A percentile compares a stretch with the other conserved stretches of the same genome.
These are phyloP conservation scores for Pseudorhiza aurosa DNA, from an alignment of 30 jellyfish, hydroid and myxozoan genomes.

Conservation along the genomic window DNA sequence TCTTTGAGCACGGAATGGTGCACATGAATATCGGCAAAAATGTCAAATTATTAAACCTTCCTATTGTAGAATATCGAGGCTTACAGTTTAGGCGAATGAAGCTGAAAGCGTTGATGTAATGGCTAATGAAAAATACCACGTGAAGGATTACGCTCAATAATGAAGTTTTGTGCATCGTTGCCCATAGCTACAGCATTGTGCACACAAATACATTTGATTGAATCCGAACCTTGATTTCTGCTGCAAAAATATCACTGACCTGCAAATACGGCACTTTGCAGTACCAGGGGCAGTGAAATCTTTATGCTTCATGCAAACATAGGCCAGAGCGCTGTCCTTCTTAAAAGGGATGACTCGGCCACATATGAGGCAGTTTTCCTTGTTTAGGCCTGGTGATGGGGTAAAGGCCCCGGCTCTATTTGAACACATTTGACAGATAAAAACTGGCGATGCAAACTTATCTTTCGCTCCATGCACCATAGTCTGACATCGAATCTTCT, in stretches of 20 bases:
- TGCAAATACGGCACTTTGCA: slow-evolving; percentile 71
- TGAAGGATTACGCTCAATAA: background rate
- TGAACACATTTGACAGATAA: slow-evolving; percentile 64
- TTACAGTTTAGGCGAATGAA: too few species aligned
- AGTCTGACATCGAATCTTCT: slow-evolving; percentile 53
- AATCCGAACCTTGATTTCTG: slow-evolving; percentile 20
- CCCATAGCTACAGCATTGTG: slow-evolving; percentile 14
- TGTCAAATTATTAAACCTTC: too few species aligned
- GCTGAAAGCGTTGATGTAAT: too few species aligned
- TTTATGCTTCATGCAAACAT: slow-evolving; percentile 72
- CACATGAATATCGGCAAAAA: too few species aligned
- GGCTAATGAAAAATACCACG: too few species aligned
- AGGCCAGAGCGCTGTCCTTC: slow-evolving; percentile 46
- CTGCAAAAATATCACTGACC: slow-evolving; percentile 53
- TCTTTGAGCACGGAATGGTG: too few species aligned
- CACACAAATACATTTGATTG: slow-evolving; percentile 41
- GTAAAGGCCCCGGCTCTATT: slow-evolving; percentile 32
- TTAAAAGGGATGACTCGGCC: slow-evolving; percentile 64
- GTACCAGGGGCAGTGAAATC: slow-evolving; percentile 65
- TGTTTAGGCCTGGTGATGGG: slow-evolving; percentile 61
- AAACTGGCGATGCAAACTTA: slow-evolving; percentile 62
- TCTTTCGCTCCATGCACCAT: slow-evolving; percentile 29
- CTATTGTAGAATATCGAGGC: too few species aligned
- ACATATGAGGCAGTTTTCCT: slow-evolving; percentile 68
- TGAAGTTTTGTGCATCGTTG: slow-evolving; percentile 41